These are phyloP conservation scores for Riparia riparia DNA, from an alignment of 2,113 vertebrate species.

Conservation along the genomic window DNA sequence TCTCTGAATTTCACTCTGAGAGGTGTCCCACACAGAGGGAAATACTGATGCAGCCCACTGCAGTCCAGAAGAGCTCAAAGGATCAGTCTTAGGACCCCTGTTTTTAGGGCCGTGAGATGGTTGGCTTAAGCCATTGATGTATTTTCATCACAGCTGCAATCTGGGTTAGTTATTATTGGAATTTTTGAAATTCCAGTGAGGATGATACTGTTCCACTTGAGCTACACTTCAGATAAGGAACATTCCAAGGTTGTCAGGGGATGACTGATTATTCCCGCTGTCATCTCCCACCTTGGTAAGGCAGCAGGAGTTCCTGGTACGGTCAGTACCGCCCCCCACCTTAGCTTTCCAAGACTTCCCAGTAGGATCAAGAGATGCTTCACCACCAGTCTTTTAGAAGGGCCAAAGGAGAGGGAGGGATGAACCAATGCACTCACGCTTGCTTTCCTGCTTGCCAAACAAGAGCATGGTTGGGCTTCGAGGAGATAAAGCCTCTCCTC, in stretches of 20 bases:
- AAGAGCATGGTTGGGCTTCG: background rate
- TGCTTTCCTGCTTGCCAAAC: background rate
- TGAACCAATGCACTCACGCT: accelerated
- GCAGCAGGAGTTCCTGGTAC: background rate
- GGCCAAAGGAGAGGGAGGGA: background rate
- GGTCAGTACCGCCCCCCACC: background rate
- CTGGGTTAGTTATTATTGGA: background rate
- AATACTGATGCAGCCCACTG: background rate
- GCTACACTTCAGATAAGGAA: background rate
- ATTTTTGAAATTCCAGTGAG: background rate
- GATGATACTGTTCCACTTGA: background rate
- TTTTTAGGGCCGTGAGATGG: background rate
- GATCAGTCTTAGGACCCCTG: background rate
- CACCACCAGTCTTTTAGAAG: background rate
- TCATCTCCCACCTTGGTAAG: background rate
- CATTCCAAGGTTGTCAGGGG: background rate
- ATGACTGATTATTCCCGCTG: background rate
- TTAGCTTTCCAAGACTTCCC: background rate
- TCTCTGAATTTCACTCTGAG: background rate
- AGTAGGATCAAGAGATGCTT: background rate
- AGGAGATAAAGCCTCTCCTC: background rate
- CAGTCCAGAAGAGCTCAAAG: background rate
- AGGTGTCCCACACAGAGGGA: background rate
- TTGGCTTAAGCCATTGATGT: background rate
- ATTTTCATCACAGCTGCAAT: background rate